Base-by-base conservation (phyloP, 2,888 invertebrate genomes). In the Xanthorhoe spadicearia region DNA sequence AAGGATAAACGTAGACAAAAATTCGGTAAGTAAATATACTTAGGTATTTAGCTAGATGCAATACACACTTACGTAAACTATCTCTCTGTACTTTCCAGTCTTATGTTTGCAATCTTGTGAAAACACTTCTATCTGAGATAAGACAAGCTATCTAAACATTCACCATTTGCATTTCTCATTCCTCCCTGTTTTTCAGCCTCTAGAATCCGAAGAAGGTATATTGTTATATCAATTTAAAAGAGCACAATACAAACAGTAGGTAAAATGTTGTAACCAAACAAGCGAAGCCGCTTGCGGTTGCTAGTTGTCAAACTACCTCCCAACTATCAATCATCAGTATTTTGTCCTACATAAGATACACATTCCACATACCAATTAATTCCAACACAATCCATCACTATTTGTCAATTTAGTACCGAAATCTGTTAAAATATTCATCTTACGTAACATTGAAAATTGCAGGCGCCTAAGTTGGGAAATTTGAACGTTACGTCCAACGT, bases 361-460 rank as follows among this genome's bases (percentile, higher is more conserved):
- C n/a, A 61, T 64, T 64, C 49, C 52, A 63, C 51, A 13, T 50
- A 55, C 28, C 52, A 52, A 60, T 61, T 18, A 60, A 57, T 57
- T 19, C n/a, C 35, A n/a, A 58, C 55, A 43, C 17, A 23, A 58
- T 64, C 54, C 49, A 58, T 68, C 64, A 60, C n/a, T 15, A 67
- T 53, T 67, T 53, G 57, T 56, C 64, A 61, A 59, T 54, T 54
- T 51, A 35, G 49, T 50, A 23, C 49, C 56, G 19, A 61, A 68
- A 64, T 59, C 23, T 52, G 60, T 57, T 66, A 57, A 63, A 66
- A 60, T 61, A 66, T 61, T 61, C 43, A 52, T 53, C 59, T 62
- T 68, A 53, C 58, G 67, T 66, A 68, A 61, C 62, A 67, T 59
- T 63, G 51, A 64, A 69, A 72, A 71, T 65, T 72, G 63, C 63